Evolutionary conservation across 2,113 vertebrate species (phyloP).

Genomic region (Rhinoptilus africanus): DNA sequence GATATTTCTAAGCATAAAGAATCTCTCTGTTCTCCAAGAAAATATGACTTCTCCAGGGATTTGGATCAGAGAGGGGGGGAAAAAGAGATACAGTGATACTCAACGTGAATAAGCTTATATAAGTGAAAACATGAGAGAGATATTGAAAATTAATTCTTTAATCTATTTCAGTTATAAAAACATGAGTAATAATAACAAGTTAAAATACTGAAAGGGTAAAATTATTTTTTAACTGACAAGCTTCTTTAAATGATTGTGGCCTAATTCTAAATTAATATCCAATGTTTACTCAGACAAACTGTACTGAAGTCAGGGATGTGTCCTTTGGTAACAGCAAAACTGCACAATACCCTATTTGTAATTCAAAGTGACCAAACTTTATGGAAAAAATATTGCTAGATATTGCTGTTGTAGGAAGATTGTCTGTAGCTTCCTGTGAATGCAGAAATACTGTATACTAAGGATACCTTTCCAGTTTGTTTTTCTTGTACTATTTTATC

Average conservation of each 20-base stretch:
- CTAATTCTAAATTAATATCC: not conserved
- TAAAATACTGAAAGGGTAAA: not conserved
- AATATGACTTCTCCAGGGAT: not conserved
- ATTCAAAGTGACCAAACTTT: not conserved
- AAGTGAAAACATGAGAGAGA: not conserved
- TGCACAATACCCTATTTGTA: not conserved
- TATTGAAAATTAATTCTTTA: not conserved
- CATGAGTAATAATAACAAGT: not conserved
- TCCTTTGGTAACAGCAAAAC: not conserved
- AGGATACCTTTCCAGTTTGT: not conserved
- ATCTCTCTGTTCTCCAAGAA: not conserved
- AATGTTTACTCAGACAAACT: not conserved
- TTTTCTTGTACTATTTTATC: not conserved
- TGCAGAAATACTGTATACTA: not conserved
- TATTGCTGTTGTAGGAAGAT: not conserved
- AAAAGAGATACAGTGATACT: not conserved
- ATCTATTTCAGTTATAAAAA: not conserved
- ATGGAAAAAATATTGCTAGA: not conserved
- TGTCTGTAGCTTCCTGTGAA: not conserved
- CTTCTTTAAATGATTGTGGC: not conserved
- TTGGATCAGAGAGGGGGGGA: not conserved
- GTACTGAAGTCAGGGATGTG: not conserved
- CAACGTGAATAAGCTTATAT: not conserved
- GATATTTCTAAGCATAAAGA: not conserved
- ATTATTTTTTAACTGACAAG: not conserved